A percentile compares a stretch with the other conserved stretches of the same genome.
Evolutionary conservation across 92 coral and sea anemone species (phyloP).

Genomic region (Paramuricea clavata): DNA sequence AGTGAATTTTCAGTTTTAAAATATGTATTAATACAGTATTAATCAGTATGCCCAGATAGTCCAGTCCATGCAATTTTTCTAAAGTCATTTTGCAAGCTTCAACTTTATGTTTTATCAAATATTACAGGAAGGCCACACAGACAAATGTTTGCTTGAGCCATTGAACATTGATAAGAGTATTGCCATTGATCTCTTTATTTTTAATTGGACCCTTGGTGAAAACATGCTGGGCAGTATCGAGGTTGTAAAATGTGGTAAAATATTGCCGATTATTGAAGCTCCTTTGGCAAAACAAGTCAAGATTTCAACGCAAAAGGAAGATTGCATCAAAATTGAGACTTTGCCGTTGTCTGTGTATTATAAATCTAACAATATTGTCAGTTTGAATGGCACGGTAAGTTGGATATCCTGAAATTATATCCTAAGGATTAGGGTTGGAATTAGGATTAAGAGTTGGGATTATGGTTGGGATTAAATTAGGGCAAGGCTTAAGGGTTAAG

Average conservation of each 20-base stretch:
- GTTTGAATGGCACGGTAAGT: conserved; percentile 28
- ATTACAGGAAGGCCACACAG: conserved; percentile 88
- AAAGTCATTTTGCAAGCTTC: not conserved
- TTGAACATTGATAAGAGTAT: conserved; percentile 55
- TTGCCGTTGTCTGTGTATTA: not conserved
- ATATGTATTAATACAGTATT: no score
- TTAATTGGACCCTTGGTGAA: conserved; percentile 49
- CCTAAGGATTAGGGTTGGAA: no score
- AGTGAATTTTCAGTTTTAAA: no score
- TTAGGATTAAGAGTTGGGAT: no score
- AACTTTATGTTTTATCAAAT: conserved; percentile 5
- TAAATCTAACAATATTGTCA: not conserved
- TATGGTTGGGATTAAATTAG: no score
- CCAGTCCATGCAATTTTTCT: no score
- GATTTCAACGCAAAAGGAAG: not conserved
- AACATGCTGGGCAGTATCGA: conserved; percentile 1
- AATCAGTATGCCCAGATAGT: no score
- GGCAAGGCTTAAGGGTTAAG: no score
- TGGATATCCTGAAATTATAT: not conserved
- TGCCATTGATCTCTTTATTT: conserved; percentile 80
- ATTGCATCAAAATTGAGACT: not conserved
- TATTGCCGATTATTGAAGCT: not conserved
- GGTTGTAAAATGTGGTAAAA: not conserved
- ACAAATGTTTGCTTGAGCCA: conserved; percentile 77
- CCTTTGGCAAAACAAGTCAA: not conserved